Base-by-base conservation (phyloP, 1,140 invertebrate genomes). In the Cherax quadricarinatus region DNA sequence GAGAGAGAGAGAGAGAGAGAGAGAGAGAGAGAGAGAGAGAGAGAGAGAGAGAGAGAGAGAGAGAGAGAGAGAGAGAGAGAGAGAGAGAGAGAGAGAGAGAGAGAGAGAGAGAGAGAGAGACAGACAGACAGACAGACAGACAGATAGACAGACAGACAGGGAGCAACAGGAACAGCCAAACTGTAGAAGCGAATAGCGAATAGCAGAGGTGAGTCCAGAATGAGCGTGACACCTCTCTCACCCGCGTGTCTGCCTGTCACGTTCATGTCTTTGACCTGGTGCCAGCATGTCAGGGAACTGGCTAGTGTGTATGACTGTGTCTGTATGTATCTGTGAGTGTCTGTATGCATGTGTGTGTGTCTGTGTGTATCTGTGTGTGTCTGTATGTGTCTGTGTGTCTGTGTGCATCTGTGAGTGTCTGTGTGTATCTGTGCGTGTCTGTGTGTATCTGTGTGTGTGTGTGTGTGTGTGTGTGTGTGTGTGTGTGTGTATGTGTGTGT, bases 21-120 rank as follows among this genome's bases (percentile, higher is more conserved):
- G 80, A 48, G 30, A 82, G 30, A 82, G 30, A 82, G 80, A 82
- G 30, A 51, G 80, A 82, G 49, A 48, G 80, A 41, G 30, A 82
- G 30, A 51, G 30, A 82, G 80, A 82, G 30, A 51, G 80, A 82
- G 30, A 82, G 80, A 82, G 30, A 51, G 41, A 82, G 30, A 51
- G 30, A 82, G 16, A 51, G 49, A 41, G 30, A 41, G 30, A 41
- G 30, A 41, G 79, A 80, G 41, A 48, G 21, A 80, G 21, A 21
- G 21, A 80, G 79, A 80, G 21, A 48, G 79, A 24, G 41, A 80
- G 21, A 80, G 21, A 41, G 79, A 80, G 79, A 80, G 14, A 80
- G 79, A 80, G 12, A 80, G 79, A 80, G 21, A 48, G 79, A 18
- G 66, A 41, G 14, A 18, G 66, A 18, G 66, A 70, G 16, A 18